These are phyloP conservation scores for Plebejus argus DNA, from an alignment of 2,888 invertebrate species.

Conservation along the genomic window DNA sequence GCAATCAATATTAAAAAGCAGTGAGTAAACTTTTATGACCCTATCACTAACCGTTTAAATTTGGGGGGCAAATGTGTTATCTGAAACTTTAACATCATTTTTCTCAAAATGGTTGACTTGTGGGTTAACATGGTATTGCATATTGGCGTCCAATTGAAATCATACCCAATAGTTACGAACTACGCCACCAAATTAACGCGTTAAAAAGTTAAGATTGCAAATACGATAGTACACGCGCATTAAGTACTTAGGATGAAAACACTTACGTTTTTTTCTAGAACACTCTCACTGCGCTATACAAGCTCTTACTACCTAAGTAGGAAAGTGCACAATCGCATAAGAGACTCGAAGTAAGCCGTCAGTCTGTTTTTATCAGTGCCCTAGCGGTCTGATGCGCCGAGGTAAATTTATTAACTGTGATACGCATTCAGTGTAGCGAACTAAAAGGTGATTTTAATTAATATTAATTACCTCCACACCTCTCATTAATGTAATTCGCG, in stretches of 20 bases:
- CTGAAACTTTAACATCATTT: no score
- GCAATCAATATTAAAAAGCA: no score
- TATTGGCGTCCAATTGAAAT: no score
- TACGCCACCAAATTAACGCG: neutral
- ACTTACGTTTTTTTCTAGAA: conserved; percentile 30
- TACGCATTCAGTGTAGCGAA: conserved; percentile 77
- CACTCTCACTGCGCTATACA: conserved; percentile 15
- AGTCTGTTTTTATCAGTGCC: conserved; percentile 71
- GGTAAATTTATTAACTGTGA: conserved; percentile 80
- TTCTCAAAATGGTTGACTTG: no score
- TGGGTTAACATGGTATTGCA: no score
- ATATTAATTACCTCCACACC: conserved; percentile 80
- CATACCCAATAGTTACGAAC: neutral
- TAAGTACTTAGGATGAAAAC: conserved; percentile 26
- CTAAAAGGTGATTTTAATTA: conserved; percentile 79
- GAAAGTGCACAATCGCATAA: conserved; percentile 42
- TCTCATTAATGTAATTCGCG: conserved; percentile 77
- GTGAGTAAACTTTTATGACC: no score
- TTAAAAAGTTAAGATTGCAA: conserved; percentile 15
- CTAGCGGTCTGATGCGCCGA: conserved; percentile 66
- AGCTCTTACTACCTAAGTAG: conserved; percentile 26
- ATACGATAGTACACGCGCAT: conserved; percentile 23
- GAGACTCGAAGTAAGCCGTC: conserved; percentile 47
- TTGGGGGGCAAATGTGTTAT: no score
- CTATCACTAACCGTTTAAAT: no score